Conservation (phyloP, 1,140 invertebrate species). For the Drosophila kikkawai region DNA sequence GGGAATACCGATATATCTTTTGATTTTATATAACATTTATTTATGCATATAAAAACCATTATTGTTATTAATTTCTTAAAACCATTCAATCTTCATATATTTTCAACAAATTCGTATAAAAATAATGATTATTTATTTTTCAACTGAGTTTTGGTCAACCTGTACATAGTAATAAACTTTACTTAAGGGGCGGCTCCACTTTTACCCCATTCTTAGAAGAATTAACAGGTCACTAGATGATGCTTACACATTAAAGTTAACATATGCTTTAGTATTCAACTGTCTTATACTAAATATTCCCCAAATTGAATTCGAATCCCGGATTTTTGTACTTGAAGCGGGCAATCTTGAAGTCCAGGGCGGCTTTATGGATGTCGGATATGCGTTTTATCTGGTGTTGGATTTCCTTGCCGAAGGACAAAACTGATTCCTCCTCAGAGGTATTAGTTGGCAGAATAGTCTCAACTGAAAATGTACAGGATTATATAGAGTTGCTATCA, state of each 20-base stretch:
- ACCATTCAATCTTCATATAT: background rate
- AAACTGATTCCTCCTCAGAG: slow-evolving; percentile 13
- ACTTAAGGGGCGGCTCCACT: too few relatives aligned
- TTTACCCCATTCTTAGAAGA: slow-evolving; percentile 4
- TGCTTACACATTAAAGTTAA: slow-evolving; percentile 2
- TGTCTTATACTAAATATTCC: slow-evolving; percentile 2
- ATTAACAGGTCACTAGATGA: slow-evolving; percentile 16
- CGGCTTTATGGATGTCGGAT: slow-evolving; percentile 77
- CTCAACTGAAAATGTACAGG: slow-evolving; percentile 34
- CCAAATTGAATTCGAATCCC: slow-evolving; percentile 65
- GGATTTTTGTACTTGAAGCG: slow-evolving; percentile 84
- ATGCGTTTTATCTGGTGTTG: slow-evolving; percentile 71
- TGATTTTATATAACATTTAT: too few relatives aligned
- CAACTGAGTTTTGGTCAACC: background rate
- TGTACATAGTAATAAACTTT: background rate
- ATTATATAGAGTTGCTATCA: background rate
- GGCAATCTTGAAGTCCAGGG: slow-evolving; percentile 77
- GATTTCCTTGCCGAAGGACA: slow-evolving; percentile 53
- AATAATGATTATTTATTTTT: background rate
- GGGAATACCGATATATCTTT: too few relatives aligned
- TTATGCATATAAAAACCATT: too few relatives aligned
- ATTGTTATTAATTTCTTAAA: too few relatives aligned
- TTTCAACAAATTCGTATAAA: background rate
- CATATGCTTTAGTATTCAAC: background rate
- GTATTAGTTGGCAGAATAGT: slow-evolving; percentile 17